Evolutionary conservation across 2,113 vertebrate genomes (phyloP), one percentile per base, ranked within the genome.

Genomic region (Chionis minor): DNA sequence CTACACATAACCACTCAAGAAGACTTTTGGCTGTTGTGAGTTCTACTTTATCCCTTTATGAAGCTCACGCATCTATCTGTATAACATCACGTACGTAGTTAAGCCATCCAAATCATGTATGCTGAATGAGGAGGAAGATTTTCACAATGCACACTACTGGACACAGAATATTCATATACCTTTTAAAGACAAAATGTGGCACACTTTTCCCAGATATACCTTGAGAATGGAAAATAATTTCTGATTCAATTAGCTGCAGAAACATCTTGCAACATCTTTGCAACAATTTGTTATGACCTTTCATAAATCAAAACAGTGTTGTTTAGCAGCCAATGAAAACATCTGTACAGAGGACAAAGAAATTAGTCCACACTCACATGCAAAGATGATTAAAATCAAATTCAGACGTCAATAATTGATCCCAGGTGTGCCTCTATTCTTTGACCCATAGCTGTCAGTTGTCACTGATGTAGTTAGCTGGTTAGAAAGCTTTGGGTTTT

Each of bases 331-430:
- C 87, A 95, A 89, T 63, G 32, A 96, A 97, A 97, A 94, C 77
- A 96, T 96, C 92, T 97, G 90, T 87, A 88, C 42, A 61, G 47
- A 97, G 83, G 71, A 95, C 82, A 97, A 91, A 96, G 90, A 96
- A 94, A 96, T 95, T 95, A 95, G 83, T 90, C 92, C 66, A 79
- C 26, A 52, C 79, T 97, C 70, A 75, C 88, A 92, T 92, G 66
- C 81, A 96, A 97, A 94, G 75, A 94, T 5, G n/a, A 83, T 95
- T 97, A 97, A 96, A 97, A 94, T 95, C 80, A 95, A 97, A 96
- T 81, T 97, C 81, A 97, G 90, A 71, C 75, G 93, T 94, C 89
- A 97, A 75, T 96, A 97, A 97, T 71, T 96, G 85, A 96, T 94
- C 72, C 88, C 86, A 40, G 81, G 83, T 94, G 90, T 90, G 88